A percentile compares a stretch with the other conserved stretches of the same genome.
Evolutionary conservation across 2,113 vertebrate genomes (phyloP).

Genomic region (Melanotaenia duboulayi): DNA sequence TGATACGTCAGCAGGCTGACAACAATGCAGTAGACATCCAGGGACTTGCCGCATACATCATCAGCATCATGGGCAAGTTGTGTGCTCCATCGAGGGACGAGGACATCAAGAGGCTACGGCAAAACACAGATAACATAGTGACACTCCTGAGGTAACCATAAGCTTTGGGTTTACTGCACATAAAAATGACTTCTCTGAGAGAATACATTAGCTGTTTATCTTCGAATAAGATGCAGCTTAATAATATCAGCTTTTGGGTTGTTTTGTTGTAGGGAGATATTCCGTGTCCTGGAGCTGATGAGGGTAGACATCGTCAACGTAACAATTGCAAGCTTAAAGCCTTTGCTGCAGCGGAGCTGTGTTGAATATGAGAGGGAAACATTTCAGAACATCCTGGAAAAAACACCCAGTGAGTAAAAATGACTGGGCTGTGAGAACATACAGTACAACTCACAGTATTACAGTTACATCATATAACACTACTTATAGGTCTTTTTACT

Average conservation of each 20-base stretch:
- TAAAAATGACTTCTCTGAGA: background rate
- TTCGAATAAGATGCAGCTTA: too few species aligned
- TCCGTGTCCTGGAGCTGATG: constrained; percentile 94
- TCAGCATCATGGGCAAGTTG: constrained; percentile 91
- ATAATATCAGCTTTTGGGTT: background rate
- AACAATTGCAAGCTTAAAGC: constrained; percentile 85
- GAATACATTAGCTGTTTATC: background rate
- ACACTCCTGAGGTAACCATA: constrained; percentile 67
- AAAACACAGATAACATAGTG: constrained; percentile 83
- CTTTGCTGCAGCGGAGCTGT: constrained; percentile 87
- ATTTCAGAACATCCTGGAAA: constrained; percentile 93
- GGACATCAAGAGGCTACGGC: constrained; percentile 88
- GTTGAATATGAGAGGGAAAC: constrained; percentile 91
- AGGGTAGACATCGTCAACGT: constrained; percentile 90
- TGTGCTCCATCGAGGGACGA: constrained; percentile 91
- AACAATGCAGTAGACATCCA: constrained; percentile 91
- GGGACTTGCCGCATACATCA: constrained; percentile 89
- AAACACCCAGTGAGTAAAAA: constrained; percentile 88
- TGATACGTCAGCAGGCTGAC: constrained; percentile 92
- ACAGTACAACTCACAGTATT: too few species aligned
- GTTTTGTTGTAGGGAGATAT: constrained; percentile 87
- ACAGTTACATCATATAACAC: too few species aligned
- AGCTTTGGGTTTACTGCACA: background rate
- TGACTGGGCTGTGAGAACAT: background rate
- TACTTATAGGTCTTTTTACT: too few species aligned